These are phyloP conservation scores for Enteromius treurensis DNA, from an alignment of 2,797 vertebrate genomes.

Conservation along the genomic window DNA sequence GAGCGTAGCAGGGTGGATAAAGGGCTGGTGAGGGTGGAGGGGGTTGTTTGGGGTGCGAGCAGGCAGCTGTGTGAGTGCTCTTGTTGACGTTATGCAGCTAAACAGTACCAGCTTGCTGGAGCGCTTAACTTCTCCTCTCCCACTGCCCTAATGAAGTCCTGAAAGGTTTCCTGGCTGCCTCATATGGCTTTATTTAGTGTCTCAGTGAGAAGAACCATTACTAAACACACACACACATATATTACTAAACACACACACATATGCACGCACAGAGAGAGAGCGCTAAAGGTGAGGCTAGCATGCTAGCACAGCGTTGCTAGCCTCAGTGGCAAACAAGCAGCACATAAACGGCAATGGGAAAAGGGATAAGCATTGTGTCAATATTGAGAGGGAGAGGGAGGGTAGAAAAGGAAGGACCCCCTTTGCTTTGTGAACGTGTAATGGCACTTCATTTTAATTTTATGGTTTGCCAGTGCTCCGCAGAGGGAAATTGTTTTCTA, in stretches of 20 bases:
- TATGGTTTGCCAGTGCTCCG: conserved; percentile 80
- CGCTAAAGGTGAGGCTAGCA: conserved; percentile 47
- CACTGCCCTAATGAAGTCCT: conserved; percentile 82
- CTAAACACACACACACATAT: conserved; percentile 57
- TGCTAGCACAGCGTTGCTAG: conserved; percentile 37
- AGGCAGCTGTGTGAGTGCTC: conserved; percentile 79
- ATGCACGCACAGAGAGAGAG: conserved; percentile 61
- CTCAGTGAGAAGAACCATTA: conserved; percentile 80
- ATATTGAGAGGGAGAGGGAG: conserved; percentile 56
- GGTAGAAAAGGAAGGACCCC: conserved; percentile 55
- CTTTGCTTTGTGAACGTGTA: conserved; percentile 71
- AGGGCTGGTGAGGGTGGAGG: conserved; percentile 31
- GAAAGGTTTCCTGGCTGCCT: conserved; percentile 84
- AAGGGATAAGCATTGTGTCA: conserved; percentile 57
- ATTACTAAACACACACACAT: conserved; percentile 72
- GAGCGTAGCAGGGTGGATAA: conserved; percentile 25
- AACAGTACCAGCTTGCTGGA: conserved; percentile 84
- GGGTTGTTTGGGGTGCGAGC: conserved; percentile 59
- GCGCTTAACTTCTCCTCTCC: conserved; percentile 77
- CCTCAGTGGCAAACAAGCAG: conserved; percentile 38
- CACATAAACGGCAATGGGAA: conserved; percentile 43
- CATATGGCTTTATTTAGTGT: conserved; percentile 84
- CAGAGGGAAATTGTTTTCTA: conserved; percentile 79
- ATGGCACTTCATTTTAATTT: conserved; percentile 83
- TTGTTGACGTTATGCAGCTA: conserved; percentile 83